Conservation (phyloP, 2,888 invertebrate species). For the Drosophila meridiana region DNA sequence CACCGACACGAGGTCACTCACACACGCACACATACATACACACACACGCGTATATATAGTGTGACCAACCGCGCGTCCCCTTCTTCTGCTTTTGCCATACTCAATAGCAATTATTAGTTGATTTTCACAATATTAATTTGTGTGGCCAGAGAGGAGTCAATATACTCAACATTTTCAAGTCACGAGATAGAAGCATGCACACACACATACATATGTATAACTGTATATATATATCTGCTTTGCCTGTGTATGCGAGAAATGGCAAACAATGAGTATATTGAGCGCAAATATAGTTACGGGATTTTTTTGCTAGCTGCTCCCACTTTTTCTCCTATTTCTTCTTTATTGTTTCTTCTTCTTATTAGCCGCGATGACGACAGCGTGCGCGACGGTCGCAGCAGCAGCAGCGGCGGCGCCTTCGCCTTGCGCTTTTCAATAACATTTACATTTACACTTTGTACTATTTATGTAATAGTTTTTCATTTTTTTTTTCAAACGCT, state of each 20-base stretch:
- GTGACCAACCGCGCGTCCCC: slow-evolving; percentile 37
- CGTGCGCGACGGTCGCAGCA: slow-evolving; percentile 56
- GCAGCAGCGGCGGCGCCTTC: slow-evolving; percentile 61
- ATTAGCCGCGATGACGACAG: slow-evolving; percentile 76
- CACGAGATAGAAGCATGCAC: slow-evolving; percentile 57
- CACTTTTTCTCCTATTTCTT: slow-evolving; percentile 51
- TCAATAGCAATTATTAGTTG: slow-evolving; percentile 68
- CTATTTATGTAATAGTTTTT: slow-evolving; percentile 75
- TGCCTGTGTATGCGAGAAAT: slow-evolving; percentile 35
- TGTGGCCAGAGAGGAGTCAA: slow-evolving; percentile 63
- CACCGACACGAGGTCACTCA: slow-evolving; percentile 76
- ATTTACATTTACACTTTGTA: slow-evolving; percentile 79
- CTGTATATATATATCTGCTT: slow-evolving; percentile 1
- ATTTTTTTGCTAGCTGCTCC: slow-evolving; percentile 57
- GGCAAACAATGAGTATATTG: slow-evolving; percentile 56
- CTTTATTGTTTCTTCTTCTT: slow-evolving; percentile 44
- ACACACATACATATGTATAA: not conserved
- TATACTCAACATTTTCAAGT: slow-evolving; percentile 60
- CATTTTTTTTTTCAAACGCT: slow-evolving; percentile 52
- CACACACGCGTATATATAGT: slow-evolving; percentile 7
- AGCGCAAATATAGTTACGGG: slow-evolving; percentile 63
- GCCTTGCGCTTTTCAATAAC: slow-evolving; percentile 75
- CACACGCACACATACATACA: slow-evolving; percentile 46
- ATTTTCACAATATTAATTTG: slow-evolving; percentile 68
- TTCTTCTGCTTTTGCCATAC: slow-evolving; percentile 19